Base-by-base conservation (phyloP, 1,140 invertebrate species). In the Dendrolimus punctatus region DNA sequence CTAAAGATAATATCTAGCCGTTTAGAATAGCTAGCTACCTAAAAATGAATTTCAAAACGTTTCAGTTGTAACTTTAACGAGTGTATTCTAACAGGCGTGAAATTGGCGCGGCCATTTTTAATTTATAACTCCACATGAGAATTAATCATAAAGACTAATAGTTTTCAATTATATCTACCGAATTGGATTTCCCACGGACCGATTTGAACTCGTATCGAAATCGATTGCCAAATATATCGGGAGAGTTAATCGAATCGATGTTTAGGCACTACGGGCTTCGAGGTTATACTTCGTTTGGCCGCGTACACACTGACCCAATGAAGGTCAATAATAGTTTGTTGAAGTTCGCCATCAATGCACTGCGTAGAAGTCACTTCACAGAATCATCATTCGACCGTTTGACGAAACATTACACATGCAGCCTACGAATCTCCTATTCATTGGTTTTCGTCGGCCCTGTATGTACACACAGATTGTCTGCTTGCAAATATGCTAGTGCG, bases 221-320 rank as follows among this genome's bases (percentile, higher is more conserved):
- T 51, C 64, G 55, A 61, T 59, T 46, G 43, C 49, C 57, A 57
- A 58, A 62, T 65, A 57, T 58, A 58, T 66, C 58, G 55, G 45
- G 53, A 57, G 48, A 58, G 62, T 70, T 70, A 66, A 62, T 65
- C 55, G 58, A 62, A 65, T 68, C 57, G 63, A 68, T 63, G 63
- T 68, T 68, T 68, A 61, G 65, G 65, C 58, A 48, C 8, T 40
- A 6, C n/a, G 8, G 38, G 40, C 49, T 42, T 6, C 41, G 49
- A 23, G 23, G 23, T 23, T 23, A 23, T 23, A 3, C 23, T 23
- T 23, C 23, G 23, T 23, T 23, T 2, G 23, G 44, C 47, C 45
- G 39, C 53, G 10, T 23, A 23, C 23, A 23, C 23, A 23, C 23
- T 23, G 23, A 23, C 23, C 23, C 23, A 23, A 23, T 23, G 41